A percentile compares a stretch with the other conserved stretches of the same genome.
Conservation (phyloP, 2,113 vertebrate genomes). For the Leptodactylus fuscus region DNA sequence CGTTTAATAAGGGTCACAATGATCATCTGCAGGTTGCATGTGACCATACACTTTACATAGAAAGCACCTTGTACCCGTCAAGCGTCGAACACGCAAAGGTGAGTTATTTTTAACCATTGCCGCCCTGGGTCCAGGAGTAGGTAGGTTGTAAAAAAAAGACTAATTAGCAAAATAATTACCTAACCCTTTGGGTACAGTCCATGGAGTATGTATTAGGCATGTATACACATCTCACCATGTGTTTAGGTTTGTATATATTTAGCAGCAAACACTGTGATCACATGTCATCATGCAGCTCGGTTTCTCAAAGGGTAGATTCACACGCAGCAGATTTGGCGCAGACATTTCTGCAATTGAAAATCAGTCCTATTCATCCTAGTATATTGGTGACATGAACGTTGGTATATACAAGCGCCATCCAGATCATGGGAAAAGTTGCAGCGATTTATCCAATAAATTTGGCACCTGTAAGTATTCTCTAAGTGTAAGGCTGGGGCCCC, state of each 20-base stretch:
- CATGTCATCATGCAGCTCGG: not conserved
- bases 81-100: not conserved
- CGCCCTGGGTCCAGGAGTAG: not conserved
- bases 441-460: too few relatives aligned
- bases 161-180: not conserved
- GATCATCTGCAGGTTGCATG: not conserved
- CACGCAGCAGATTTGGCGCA: too few relatives aligned
- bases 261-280: slow-evolving; percentile 14
- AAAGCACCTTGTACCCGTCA: not conserved
- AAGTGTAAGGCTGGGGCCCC: too few relatives aligned
- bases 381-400: too few relatives aligned
- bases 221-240: not conserved
- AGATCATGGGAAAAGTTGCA: too few relatives aligned
- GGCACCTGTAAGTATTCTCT: too few relatives aligned
- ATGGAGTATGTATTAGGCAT: not conserved
- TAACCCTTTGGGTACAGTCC: not conserved
- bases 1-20: not conserved
- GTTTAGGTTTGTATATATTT: slow-evolving; percentile 12
- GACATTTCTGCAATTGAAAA: too few relatives aligned
- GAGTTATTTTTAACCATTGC: not conserved
- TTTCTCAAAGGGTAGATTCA: too few relatives aligned
- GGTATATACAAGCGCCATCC: too few relatives aligned
- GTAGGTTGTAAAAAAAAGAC: not conserved
- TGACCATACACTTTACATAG: not conserved
- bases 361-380: too few relatives aligned